Evolutionary conservation across 2,797 vertebrate genomes (phyloP).

Genomic region (Staurois parvus): DNA sequence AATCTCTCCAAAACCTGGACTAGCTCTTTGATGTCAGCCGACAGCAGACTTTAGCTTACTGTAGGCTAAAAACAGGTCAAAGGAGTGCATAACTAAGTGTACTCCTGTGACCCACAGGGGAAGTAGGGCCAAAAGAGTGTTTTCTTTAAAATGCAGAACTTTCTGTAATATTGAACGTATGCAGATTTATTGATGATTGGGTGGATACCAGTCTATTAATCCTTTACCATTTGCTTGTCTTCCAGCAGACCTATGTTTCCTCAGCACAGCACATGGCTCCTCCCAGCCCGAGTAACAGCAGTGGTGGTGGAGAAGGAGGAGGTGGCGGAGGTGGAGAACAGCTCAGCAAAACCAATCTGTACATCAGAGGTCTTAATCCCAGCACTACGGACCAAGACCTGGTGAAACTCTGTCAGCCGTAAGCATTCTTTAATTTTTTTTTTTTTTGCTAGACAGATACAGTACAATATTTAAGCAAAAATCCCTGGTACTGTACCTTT

Average conservation of each 20-base stretch:
- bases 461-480: too few relatives aligned
- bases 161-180: too few relatives aligned
- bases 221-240: constrained; percentile 42
- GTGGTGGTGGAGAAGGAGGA: constrained; percentile 69
- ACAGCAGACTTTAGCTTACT: too few relatives aligned
- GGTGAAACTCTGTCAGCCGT: constrained; percentile 94
- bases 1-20: too few relatives aligned
- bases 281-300: constrained; percentile 86
- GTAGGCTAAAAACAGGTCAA: too few relatives aligned
- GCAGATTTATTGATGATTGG: too few relatives aligned
- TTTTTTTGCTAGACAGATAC: neutral
- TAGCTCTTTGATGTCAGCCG: too few relatives aligned
- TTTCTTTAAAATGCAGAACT: too few relatives aligned
- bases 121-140: too few relatives aligned
- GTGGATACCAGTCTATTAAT: neutral
- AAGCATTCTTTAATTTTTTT: constrained; percentile 37
- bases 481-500: too few relatives aligned
- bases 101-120: too few relatives aligned
- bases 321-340: constrained; percentile 80
- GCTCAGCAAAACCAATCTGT: constrained; percentile 95
- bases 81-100: too few relatives aligned
- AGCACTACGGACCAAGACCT: constrained; percentile 95
- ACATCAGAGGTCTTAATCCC: constrained; percentile 92
- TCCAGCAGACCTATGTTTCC: constrained; percentile 87
- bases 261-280: constrained; percentile 89